Evolutionary conservation across 2,888 invertebrate species (phyloP).

Genomic region (Podabrus alpinus): DNA sequence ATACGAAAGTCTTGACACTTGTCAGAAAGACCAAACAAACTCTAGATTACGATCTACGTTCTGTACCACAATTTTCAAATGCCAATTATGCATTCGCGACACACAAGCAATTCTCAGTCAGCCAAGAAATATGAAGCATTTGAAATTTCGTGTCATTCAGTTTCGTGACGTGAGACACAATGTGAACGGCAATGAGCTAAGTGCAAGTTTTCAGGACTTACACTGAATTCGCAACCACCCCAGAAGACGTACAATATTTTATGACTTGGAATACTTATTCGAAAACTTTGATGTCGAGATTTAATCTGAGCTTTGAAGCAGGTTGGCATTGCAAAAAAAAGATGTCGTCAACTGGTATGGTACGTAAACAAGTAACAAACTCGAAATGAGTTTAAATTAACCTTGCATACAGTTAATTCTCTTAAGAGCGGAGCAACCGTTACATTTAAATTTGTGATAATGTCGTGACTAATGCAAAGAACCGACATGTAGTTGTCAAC

Average conservation of each 20-base stretch:
- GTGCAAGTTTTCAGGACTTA: slow-evolving; percentile 24
- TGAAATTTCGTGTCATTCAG: slow-evolving; percentile 52
- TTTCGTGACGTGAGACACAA: slow-evolving; percentile 41
- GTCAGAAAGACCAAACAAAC: slow-evolving; percentile 45
- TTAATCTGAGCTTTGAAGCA: neutral
- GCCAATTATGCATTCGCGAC: slow-evolving; percentile 56
- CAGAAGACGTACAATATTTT: slow-evolving; percentile 3
- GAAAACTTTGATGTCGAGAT: neutral
- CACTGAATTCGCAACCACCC: slow-evolving; percentile 19
- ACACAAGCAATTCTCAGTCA: slow-evolving; percentile 55
- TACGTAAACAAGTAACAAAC: slow-evolving; percentile 27
- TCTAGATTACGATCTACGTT: slow-evolving; percentile 41
- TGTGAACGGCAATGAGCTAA: slow-evolving; percentile 33
- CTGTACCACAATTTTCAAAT: slow-evolving; percentile 48
- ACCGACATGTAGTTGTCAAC: slow-evolving; percentile 38
- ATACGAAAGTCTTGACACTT: slow-evolving; percentile 51
- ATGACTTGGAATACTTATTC: neutral
- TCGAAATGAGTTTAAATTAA: slow-evolving; percentile 38
- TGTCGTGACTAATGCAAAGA: slow-evolving; percentile 47
- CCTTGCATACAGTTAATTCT: slow-evolving; percentile 41
- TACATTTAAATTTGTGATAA: slow-evolving; percentile 51
- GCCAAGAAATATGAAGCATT: slow-evolving; percentile 54
- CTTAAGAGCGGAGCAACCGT: slow-evolving; percentile 43
- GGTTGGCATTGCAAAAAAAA: neutral
- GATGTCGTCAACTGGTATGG: neutral